phyloP scores from a whole-genome alignment of 2,113 vertebrate species.

The Speoplatyrhinus poulsoni region DNA sequence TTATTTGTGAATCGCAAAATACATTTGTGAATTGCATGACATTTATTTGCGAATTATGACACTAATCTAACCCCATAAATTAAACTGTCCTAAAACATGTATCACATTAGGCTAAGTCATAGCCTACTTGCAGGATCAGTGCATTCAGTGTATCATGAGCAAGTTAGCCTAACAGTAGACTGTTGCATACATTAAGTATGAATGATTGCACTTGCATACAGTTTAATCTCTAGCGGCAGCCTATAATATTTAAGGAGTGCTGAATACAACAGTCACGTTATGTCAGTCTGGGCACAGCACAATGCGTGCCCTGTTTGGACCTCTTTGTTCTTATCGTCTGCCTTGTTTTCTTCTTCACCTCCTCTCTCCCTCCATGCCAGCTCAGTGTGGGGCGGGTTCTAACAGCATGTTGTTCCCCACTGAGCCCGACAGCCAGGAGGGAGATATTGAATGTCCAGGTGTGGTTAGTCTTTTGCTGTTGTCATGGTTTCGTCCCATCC shows the following conservation, averaged over 20 bases:
- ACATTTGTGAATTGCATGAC: too few species aligned
- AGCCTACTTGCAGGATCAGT: too few species aligned
- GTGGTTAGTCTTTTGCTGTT: conserved; percentile 53
- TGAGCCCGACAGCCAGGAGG: conserved; percentile 65
- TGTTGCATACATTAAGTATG: too few species aligned
- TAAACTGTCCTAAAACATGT: too few species aligned
- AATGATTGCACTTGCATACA: too few species aligned
- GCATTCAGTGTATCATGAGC: too few species aligned
- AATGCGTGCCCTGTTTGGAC: background rate
- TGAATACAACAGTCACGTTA: background rate
- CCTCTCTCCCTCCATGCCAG: conserved; percentile 57
- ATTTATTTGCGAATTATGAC: too few species aligned
- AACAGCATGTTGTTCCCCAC: conserved; percentile 52
- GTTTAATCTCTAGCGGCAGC: too few species aligned
- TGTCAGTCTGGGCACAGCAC: background rate
- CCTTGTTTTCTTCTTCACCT: conserved; percentile 29
- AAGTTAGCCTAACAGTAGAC: too few species aligned
- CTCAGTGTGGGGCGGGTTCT: conserved; percentile 61
- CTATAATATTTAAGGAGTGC: background rate
- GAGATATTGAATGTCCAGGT: conserved; percentile 77
- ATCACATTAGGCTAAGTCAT: too few species aligned
- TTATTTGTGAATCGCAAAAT: too few species aligned
- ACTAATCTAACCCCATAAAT: too few species aligned
- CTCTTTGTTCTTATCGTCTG: conserved; percentile 21
- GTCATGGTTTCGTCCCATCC: conserved; percentile 25